These are phyloP conservation scores for Tanypteryx hageni DNA, from an alignment of 2,888 invertebrate species.

Conservation along the genomic window DNA sequence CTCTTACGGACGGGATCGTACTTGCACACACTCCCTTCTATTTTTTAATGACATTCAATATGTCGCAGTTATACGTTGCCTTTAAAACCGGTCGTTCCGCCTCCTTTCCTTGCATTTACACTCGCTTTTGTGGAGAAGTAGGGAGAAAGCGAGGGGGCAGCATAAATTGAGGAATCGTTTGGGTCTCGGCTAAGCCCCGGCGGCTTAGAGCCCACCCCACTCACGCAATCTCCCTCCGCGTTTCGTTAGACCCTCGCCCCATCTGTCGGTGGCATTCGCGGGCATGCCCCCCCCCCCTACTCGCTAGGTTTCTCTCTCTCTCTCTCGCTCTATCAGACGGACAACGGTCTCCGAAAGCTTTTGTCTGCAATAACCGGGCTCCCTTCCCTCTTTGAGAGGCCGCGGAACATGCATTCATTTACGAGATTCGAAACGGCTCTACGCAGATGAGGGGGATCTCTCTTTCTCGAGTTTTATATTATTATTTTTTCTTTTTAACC, in stretches of 20 bases:
- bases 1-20: not conserved
- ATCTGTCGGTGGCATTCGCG: slow-evolving; percentile 7
- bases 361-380: slow-evolving; percentile 19
- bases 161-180: slow-evolving; percentile 6
- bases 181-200: not conserved
- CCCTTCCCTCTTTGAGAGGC: not conserved
- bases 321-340: not conserved
- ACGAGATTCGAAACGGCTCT: not conserved
- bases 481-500: too few relatives aligned
- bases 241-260: not conserved
- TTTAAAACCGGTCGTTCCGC: not conserved
- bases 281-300: not conserved
- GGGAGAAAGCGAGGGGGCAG: not conserved
- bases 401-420: slow-evolving; percentile 26
- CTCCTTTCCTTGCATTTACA: not conserved
- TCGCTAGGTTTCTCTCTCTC: not conserved
- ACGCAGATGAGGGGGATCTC: not conserved
- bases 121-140: not conserved
- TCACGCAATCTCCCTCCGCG: not conserved
- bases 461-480: not conserved
- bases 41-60: slow-evolving; percentile 19
- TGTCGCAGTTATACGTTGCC: not conserved
- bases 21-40: not conserved
- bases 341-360: not conserved
- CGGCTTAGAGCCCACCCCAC: not conserved